Evolutionary conservation across 2,888 invertebrate species (phyloP).

Genomic region (Nomada lathburiana): DNA sequence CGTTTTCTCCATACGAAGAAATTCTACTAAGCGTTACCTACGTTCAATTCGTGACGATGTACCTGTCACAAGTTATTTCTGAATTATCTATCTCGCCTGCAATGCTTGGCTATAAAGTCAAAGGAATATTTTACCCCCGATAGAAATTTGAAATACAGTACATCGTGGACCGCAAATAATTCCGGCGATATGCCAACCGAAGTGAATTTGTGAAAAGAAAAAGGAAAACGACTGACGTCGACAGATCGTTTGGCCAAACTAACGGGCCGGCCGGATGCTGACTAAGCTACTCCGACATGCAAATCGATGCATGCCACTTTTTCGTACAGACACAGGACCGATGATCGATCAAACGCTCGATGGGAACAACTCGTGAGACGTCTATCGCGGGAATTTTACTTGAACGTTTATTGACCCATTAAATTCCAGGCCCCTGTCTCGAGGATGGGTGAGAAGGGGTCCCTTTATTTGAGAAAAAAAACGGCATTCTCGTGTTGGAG

Average conservation of each 20-base stretch:
- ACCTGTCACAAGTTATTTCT: no score
- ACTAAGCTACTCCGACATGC: conserved; percentile 79
- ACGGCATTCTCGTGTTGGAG: neutral
- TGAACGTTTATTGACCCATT: conserved; percentile 51
- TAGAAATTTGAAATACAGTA: neutral
- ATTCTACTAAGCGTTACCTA: neutral
- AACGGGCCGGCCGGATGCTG: conserved; percentile 68
- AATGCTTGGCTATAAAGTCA: no score
- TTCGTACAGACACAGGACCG: conserved; percentile 55
- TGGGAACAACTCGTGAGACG: conserved; percentile 38
- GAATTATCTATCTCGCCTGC: neutral
- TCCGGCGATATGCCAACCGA: conserved; percentile 22
- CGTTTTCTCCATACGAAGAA: neutral
- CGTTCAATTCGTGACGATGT: neutral
- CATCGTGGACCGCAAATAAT: conserved; percentile 30
- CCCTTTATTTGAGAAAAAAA: conserved; percentile 1
- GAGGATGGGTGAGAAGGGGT: neutral
- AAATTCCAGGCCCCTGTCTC: conserved; percentile 18
- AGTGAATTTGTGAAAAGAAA: conserved; percentile 61
- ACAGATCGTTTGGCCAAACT: conserved; percentile 68
- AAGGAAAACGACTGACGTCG: conserved; percentile 61
- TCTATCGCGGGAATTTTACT: conserved; percentile 47
- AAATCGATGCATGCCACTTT: conserved; percentile 72
- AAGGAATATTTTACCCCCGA: neutral
- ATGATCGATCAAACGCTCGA: conserved; percentile 55